These are phyloP conservation scores for Chondrosia reniformis DNA, from an alignment of 37 sponge, comb jelly and placozoan species.

Conservation along the genomic window DNA sequence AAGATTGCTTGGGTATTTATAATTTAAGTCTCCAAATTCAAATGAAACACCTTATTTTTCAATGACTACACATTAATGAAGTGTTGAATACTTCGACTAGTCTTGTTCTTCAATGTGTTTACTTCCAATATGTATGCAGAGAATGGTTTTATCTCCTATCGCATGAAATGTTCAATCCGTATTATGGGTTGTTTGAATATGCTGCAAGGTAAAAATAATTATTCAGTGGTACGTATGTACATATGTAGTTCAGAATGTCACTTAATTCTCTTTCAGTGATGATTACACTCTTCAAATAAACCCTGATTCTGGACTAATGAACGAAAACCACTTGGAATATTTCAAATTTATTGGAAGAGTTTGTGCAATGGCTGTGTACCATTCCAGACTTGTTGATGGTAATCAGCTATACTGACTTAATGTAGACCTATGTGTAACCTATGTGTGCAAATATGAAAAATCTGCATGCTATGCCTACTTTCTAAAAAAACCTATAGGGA, in stretches of 20 bases:
- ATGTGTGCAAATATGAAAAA: no score
- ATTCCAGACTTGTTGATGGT: constrained; percentile 96
- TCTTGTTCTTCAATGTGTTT: no score
- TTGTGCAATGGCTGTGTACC: constrained; percentile 97
- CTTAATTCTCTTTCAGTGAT: constrained; percentile 65
- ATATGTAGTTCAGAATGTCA: not conserved
- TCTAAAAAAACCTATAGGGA: no score
- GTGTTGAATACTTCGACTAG: no score
- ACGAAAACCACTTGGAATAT: constrained; percentile 86
- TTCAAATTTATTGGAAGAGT: constrained; percentile 93
- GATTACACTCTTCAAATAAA: constrained; percentile 98
- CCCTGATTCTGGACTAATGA: constrained; percentile 90
- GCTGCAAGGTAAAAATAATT: constrained; percentile 81
- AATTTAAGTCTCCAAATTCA: no score
- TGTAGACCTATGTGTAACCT: not conserved
- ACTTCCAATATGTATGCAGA: constrained; percentile 51
- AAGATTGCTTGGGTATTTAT: no score
- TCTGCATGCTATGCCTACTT: no score
- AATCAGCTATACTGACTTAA: not conserved
- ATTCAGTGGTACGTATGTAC: not conserved
- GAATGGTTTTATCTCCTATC: constrained; percentile 98
- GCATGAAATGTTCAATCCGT: constrained; percentile 98
- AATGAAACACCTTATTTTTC: no score
- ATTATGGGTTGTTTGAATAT: constrained; percentile 99
- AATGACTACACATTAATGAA: no score